Evolutionary conservation across 1,140 invertebrate species (phyloP).

Genomic region (Papilio helenus): DNA sequence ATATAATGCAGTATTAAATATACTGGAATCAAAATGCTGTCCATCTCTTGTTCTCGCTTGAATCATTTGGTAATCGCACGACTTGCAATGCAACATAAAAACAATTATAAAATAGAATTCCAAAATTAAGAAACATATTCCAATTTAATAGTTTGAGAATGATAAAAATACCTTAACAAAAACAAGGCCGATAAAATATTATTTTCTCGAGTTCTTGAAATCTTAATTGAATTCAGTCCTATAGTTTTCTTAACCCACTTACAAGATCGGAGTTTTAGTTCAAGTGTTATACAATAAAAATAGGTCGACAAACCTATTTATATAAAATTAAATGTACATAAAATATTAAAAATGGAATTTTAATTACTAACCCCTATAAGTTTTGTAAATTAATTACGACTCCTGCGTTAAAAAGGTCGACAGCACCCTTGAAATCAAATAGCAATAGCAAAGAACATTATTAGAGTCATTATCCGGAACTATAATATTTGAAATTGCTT

Average conservation of each 20-base stretch:
- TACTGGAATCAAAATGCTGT: no score
- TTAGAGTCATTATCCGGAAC: constrained; percentile 11
- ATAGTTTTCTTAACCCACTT: not conserved
- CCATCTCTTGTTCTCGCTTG: no score
- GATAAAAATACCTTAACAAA: no score
- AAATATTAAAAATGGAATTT: not conserved
- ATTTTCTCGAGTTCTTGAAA: not conserved
- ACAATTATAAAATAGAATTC: no score
- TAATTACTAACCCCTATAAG: not conserved
- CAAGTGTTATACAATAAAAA: not conserved
- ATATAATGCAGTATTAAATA: no score
- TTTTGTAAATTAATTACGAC: not conserved
- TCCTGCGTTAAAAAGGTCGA: constrained; percentile 13
- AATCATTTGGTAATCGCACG: no score
- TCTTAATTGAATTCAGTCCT: not conserved
- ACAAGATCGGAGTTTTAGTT: not conserved
- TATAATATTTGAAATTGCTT: constrained; percentile 17
- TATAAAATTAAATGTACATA: not conserved
- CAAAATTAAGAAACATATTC: no score
- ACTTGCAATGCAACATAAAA: no score
- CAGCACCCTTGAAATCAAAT: constrained; percentile 21
- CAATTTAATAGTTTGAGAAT: not conserved
- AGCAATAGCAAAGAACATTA: no score
- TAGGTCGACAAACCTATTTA: not conserved
- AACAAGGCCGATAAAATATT: not conserved